Conservation (phyloP, 37 sponge, comb jelly and placozoan species). For the Crambe crambe region DNA sequence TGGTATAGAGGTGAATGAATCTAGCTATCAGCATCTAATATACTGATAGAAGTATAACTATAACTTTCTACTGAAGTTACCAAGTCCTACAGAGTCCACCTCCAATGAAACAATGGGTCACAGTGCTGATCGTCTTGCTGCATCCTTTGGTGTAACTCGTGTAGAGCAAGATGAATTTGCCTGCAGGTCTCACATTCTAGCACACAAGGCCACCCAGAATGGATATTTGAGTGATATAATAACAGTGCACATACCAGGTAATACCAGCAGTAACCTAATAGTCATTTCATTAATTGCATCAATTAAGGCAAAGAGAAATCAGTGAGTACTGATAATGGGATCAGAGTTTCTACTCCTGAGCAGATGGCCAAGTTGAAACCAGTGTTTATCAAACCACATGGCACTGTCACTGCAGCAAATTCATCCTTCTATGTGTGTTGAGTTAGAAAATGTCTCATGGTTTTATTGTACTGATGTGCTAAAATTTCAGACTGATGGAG, state of each 20-base stretch:
- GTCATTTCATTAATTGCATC: background rate
- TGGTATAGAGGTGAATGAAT: slow-evolving; percentile 46
- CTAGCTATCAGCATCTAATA: background rate
- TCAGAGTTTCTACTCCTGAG: slow-evolving; percentile 89
- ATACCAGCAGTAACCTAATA: background rate
- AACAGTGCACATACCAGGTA: slow-evolving; percentile 82
- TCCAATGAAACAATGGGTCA: slow-evolving; percentile 99
- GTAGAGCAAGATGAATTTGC: slow-evolving; percentile 95
- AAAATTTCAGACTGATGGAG: slow-evolving; percentile 95
- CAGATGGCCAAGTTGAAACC: slow-evolving; percentile 89
- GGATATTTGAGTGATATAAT: slow-evolving; percentile 74
- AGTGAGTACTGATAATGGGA: slow-evolving; percentile 88
- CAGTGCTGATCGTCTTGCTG: slow-evolving; percentile 90
- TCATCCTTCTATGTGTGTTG: slow-evolving; percentile 90
- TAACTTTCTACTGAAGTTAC: too few species aligned
- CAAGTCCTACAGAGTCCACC: slow-evolving; percentile 92
- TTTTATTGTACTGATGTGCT: too few species aligned
- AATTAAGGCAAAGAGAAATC: slow-evolving; percentile 56
- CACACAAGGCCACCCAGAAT: slow-evolving; percentile 78
- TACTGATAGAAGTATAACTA: too few species aligned
- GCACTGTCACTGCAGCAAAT: slow-evolving; percentile 95
- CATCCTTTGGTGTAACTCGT: slow-evolving; percentile 84
- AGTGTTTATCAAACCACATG: slow-evolving; percentile 93
- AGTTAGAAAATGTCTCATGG: too few species aligned
- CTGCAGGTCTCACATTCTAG: slow-evolving; percentile 87